These are phyloP conservation scores for Aporrectodea caliginosa DNA, from an alignment of 1,140 invertebrate genomes.

Conservation along the genomic window DNA sequence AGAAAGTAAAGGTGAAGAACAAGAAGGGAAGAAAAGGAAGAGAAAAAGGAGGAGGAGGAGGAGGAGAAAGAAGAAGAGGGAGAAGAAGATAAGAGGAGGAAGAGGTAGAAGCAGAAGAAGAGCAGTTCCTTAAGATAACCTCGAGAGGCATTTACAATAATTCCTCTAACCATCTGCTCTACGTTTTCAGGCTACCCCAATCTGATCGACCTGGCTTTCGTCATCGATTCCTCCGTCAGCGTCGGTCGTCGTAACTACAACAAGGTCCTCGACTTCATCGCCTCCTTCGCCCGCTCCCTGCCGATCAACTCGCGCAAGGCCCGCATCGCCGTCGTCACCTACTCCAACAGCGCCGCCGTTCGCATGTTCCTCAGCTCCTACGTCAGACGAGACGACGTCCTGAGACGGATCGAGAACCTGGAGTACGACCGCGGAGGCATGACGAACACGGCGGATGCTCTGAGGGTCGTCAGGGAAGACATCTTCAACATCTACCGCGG, in stretches of 20 bases:
- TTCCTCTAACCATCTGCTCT: too few relatives aligned
- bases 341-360: constrained; percentile 1
- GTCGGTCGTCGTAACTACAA: constrained; percentile 20
- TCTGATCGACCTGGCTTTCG: constrained; percentile 24
- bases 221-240: constrained; percentile 23
- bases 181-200: constrained; percentile 38
- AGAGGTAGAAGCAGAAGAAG: too few relatives aligned
- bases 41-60: too few relatives aligned
- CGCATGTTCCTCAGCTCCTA: background rate
- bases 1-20: too few relatives aligned
- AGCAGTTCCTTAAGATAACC: too few relatives aligned
- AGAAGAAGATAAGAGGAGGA: too few relatives aligned
- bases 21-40: too few relatives aligned
- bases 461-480: background rate
- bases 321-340: constrained; percentile 15
- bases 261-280: constrained; percentile 12
- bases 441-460: background rate
- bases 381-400: background rate
- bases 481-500: background rate
- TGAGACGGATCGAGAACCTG: background rate
- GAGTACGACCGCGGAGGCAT: background rate
- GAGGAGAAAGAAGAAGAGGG: too few relatives aligned
- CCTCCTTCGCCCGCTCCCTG: background rate
- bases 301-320: background rate
- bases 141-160: too few relatives aligned